Base-by-base conservation (phyloP, 2,113 vertebrate species). In the Antennarius striatus region DNA sequence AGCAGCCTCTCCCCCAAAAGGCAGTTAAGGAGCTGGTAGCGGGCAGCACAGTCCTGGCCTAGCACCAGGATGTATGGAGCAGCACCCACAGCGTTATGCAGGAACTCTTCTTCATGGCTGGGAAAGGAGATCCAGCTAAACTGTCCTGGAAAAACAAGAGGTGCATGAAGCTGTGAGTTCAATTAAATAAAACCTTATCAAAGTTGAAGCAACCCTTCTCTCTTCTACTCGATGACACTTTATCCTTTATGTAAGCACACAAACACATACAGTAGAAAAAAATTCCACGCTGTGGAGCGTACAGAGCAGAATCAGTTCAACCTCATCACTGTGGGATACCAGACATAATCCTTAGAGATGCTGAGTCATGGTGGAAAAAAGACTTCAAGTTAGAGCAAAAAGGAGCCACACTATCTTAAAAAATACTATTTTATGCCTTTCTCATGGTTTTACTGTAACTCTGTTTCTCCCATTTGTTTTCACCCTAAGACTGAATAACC, bases 11-110 rank as follows among this genome's bases (percentile, higher is more conserved):
- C 94, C 10, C 95, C 98, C 84, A 99, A 74, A 1, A 99, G 91
- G 42, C 93, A 87, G 90, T 99, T 98, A 29, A 98, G 91, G 22
- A 99, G 90, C 81, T 91, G 94, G 83, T 96, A 93, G 57, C 96
- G 96, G 77, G 95, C 94, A 1, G 86, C 75, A 42, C 96, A 98
- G 81, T 94, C 93, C 93, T 98, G 96, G 61, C 97, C 97, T 13
- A 98, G 93, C 14, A 98, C 89, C 51, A 99, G 75, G 59, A 99
- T 91, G 88, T 94, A 98, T 0, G 96, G 96, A 30, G 89, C 83
- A 77, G 94, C 93, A 45, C 91, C 92, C 65, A 96, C 93, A 0
- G 87, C 94, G 76, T 92, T 88, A 64, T 95, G 94, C 13, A 99
- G 94, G 68, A 93, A 94, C 86, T 98, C 95, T 86, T 98, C 97